A percentile compares a stretch with the other conserved stretches of the same genome.
These are phyloP conservation scores for Drosophila nr. perissopoda DNA, from an alignment of 2,888 invertebrate genomes.

Conservation along the genomic window DNA sequence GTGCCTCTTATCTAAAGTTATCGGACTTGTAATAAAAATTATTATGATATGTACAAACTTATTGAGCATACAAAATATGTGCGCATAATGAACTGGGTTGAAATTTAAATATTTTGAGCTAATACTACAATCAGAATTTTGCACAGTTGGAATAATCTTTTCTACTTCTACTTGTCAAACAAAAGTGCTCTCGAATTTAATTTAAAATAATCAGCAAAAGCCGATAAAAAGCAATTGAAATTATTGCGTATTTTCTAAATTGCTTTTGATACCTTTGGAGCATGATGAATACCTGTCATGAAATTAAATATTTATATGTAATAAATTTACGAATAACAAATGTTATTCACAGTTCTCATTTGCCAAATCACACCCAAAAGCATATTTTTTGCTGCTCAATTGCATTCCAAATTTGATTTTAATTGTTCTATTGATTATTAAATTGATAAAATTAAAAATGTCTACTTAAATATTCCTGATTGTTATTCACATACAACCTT, in stretches of 20 bases:
- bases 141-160: neutral
- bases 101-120: neutral
- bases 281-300: neutral
- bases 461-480: neutral
- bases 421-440: neutral
- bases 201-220: conserved; percentile 17
- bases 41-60: neutral
- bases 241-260: conserved; percentile 33
- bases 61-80: neutral
- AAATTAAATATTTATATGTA: conserved; percentile 6
- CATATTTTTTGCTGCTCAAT: neutral
- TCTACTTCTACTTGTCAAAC: neutral
- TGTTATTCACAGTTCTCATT: neutral
- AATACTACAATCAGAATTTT: neutral
- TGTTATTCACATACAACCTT: neutral
- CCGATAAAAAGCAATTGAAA: conserved; percentile 35
- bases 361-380: neutral
- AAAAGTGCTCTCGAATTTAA: conserved; percentile 5
- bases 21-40: neutral
- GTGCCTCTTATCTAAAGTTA: conserved; percentile 26
- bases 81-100: neutral
- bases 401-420: neutral
- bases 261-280: conserved; percentile 5
- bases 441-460: neutral
- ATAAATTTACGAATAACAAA: neutral